phyloP scores from a whole-genome alignment of 2,797 vertebrate genomes.

The Pipistrellus pipistrellus region DNA sequence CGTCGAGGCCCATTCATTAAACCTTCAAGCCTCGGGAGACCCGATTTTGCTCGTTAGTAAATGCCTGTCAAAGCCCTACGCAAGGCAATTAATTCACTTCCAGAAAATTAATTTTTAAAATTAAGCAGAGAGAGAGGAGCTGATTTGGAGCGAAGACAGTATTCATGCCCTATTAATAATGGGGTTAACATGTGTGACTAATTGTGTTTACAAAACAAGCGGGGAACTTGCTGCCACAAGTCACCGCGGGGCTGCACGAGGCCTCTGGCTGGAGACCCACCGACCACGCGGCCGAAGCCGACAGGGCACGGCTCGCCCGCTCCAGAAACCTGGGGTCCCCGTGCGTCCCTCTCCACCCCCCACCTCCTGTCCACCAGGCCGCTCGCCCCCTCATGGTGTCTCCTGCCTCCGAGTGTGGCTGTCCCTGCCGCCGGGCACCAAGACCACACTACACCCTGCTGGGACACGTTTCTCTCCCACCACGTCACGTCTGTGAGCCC shows the following conservation, averaged over 20 bases:
- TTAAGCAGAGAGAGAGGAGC: neutral
- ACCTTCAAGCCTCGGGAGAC: neutral
- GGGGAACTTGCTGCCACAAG: neutral
- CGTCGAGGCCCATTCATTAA: neutral
- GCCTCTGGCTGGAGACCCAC: neutral
- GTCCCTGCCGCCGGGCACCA: rapidly evolving
- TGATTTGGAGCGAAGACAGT: neutral
- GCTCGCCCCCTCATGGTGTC: neutral
- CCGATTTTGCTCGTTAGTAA: neutral
- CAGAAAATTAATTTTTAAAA: constrained; percentile 66
- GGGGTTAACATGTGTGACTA: neutral
- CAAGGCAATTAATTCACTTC: constrained; percentile 11
- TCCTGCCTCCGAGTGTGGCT: rapidly evolving
- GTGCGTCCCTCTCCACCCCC: rapidly evolving
- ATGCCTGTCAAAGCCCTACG: neutral
- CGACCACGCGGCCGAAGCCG: too few species aligned
- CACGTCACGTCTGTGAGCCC: rapidly evolving
- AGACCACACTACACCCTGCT: neutral
- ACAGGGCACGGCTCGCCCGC: rapidly evolving
- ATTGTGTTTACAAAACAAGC: constrained; percentile 30
- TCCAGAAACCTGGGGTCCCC: rapidly evolving
- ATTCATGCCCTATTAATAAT: neutral
- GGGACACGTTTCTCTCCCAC: neutral
- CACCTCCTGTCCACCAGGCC: neutral
- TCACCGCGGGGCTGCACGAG: neutral